Conservation (phyloP, 1,140 invertebrate genomes). For the Acromyrmex heyeri region DNA sequence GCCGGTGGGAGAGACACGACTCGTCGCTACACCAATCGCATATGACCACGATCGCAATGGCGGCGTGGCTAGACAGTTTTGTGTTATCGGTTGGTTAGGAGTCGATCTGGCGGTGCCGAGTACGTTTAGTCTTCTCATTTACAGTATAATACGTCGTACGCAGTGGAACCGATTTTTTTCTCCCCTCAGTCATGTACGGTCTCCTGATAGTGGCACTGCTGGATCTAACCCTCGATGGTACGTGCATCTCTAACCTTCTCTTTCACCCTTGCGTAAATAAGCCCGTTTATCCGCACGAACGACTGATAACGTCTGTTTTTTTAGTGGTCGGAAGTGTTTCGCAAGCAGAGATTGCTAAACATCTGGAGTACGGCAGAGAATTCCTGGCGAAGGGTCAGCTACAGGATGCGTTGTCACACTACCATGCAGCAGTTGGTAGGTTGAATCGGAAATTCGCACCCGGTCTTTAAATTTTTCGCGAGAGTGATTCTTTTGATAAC, state of each 20-base stretch:
- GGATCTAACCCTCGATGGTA: slow-evolving; percentile 83
- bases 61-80: slow-evolving; percentile 82
- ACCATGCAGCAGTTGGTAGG: slow-evolving; percentile 98
- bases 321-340: slow-evolving; percentile 89
- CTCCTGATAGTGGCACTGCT: slow-evolving; percentile 81
- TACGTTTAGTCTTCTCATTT: slow-evolving; percentile 72
- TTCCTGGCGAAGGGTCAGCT: slow-evolving; percentile 96
- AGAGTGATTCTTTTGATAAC: background rate
- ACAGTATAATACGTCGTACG: slow-evolving; percentile 63
- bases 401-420: slow-evolving; percentile 98
- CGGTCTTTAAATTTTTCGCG: background rate
- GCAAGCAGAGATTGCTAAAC: slow-evolving; percentile 94
- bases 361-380: slow-evolving; percentile 97
- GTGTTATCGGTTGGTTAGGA: slow-evolving; percentile 80
- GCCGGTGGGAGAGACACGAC: background rate
- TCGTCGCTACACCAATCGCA: slow-evolving; percentile 82
- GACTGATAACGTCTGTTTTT: slow-evolving; percentile 67
- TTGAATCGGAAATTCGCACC: slow-evolving; percentile 7
- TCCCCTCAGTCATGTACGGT: slow-evolving; percentile 81
- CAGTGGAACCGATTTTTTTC: slow-evolving; percentile 68
- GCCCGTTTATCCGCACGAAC: background rate
- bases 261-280: background rate
- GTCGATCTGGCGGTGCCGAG: slow-evolving; percentile 70
- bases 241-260: slow-evolving; percentile 79
- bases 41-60: slow-evolving; percentile 85